These are phyloP conservation scores for Bombus confusus DNA, from an alignment of 1,140 invertebrate species.

Conservation along the genomic window DNA sequence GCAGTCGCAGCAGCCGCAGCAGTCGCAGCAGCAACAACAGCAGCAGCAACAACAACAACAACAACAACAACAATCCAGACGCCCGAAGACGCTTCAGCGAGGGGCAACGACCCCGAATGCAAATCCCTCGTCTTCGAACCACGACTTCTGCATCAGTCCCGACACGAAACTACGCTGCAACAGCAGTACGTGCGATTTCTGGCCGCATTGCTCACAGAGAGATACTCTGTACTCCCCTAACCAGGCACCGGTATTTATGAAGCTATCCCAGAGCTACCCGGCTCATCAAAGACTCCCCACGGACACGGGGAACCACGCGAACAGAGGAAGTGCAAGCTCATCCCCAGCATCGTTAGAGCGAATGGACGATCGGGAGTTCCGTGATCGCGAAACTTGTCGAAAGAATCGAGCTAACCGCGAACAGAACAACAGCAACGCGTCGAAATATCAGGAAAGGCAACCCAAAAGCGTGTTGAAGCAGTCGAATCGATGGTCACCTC, in stretches of 20 bases:
- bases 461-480: slow-evolving; percentile 73
- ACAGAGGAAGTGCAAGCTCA: slow-evolving; percentile 75
- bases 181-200: slow-evolving; percentile 83
- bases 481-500: slow-evolving; percentile 53
- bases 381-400: slow-evolving; percentile 57
- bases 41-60: slow-evolving; percentile 63
- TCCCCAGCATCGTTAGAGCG: slow-evolving; percentile 77
- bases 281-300: slow-evolving; percentile 78
- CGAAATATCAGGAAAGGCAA: slow-evolving; percentile 60
- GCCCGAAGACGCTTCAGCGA: slow-evolving; percentile 78
- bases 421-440: slow-evolving; percentile 43
- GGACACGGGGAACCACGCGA: slow-evolving; percentile 64
- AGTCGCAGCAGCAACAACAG: slow-evolving; percentile 70
- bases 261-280: slow-evolving; percentile 84
- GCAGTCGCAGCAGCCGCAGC: slow-evolving; percentile 61
- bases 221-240: slow-evolving; percentile 78
- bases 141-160: slow-evolving; percentile 68
- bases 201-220: slow-evolving; percentile 84
- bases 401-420: slow-evolving; percentile 61
- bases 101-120: slow-evolving; percentile 81
- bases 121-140: slow-evolving; percentile 63
- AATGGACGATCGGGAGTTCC: slow-evolving; percentile 72
- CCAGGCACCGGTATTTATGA: slow-evolving; percentile 78
- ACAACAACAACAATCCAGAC: slow-evolving; percentile 70
- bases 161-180: slow-evolving; percentile 80